phyloP scores from a whole-genome alignment of 1,140 invertebrate species.

The Drosophila yakuba region DNA sequence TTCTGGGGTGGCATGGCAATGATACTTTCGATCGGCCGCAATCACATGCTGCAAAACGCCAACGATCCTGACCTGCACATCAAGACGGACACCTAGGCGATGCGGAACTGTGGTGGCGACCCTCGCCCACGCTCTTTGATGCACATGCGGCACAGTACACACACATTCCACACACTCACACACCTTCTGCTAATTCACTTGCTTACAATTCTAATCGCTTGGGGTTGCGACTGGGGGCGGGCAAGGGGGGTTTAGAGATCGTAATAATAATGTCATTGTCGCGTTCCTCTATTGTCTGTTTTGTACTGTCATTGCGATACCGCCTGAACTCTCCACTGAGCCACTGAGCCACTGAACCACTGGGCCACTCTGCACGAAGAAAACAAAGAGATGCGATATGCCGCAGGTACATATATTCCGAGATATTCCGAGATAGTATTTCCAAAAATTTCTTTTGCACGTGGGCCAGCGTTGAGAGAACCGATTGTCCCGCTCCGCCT shows the following conservation, averaged over 20 bases:
- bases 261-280: conserved; percentile 82
- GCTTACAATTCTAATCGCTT: conserved; percentile 73
- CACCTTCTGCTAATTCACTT: conserved; percentile 64
- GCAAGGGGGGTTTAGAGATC: conserved; percentile 17
- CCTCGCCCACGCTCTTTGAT: conserved; percentile 44
- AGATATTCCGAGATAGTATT: background rate
- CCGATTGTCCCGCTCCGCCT: conserved; percentile 10
- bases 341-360: background rate
- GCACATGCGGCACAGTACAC: conserved; percentile 28
- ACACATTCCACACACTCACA: background rate
- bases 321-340: conserved; percentile 10
- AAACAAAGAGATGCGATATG: conserved; percentile 22
- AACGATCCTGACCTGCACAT: conserved; percentile 44
- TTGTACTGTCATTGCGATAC: conserved; percentile 46
- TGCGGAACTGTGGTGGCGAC: conserved; percentile 20
- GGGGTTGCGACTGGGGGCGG: background rate
- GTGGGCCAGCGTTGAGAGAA: conserved; percentile 27
- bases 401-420: background rate
- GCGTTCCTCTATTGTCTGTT: conserved; percentile 61
- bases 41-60: background rate
- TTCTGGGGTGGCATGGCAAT: conserved; percentile 28
- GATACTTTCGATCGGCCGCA: conserved; percentile 43
- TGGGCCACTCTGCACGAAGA: background rate
- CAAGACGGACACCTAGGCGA: conserved; percentile 30
- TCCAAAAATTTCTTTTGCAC: conserved; percentile 34